A percentile compares a stretch with the other conserved stretches of the same genome.
Conservation (phyloP, 1,140 invertebrate genomes). For the Drosophila repleta region DNA sequence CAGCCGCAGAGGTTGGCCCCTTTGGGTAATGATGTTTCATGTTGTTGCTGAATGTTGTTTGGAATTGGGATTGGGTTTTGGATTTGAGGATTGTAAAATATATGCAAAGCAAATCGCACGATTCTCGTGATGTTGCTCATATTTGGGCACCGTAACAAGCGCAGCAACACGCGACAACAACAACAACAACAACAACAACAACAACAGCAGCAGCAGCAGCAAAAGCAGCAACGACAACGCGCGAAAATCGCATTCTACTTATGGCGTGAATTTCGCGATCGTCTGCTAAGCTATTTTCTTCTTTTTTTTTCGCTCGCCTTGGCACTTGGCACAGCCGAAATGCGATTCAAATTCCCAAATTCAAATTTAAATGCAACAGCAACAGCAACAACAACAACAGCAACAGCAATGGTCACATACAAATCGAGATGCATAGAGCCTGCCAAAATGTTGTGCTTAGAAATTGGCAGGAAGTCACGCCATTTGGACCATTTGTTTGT, state of each 20-base stretch:
- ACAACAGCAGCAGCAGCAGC: too few species aligned
- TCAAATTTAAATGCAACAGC: constrained; percentile 79
- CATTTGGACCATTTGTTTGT: constrained; percentile 78
- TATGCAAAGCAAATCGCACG: constrained; percentile 80
- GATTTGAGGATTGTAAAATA: constrained; percentile 72
- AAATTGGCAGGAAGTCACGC: constrained; percentile 77
- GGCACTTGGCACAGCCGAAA: constrained; percentile 72
- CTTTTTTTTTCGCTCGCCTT: constrained; percentile 12
- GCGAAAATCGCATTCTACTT: constrained; percentile 81
- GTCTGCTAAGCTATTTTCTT: constrained; percentile 35
- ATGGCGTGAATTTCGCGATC: constrained; percentile 77
- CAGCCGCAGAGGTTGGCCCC: constrained; percentile 40
- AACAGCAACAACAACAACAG: constrained; percentile 22
- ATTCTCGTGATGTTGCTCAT: constrained; percentile 82
- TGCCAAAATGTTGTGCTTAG: constrained; percentile 33
- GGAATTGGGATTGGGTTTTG: constrained; percentile 48
- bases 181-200: constrained; percentile 42
- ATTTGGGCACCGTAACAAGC: constrained; percentile 80
- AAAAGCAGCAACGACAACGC: constrained; percentile 47
- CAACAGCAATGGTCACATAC: constrained; percentile 11
- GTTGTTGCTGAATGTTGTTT: constrained; percentile 54
- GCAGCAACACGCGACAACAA: constrained; percentile 75
- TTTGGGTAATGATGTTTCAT: constrained; percentile 67
- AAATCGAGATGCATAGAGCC: constrained; percentile 20
- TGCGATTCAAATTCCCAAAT: constrained; percentile 79